Evolutionary conservation across 2,797 vertebrate genomes (phyloP).

Genomic region (Acanthopagrus latus): DNA sequence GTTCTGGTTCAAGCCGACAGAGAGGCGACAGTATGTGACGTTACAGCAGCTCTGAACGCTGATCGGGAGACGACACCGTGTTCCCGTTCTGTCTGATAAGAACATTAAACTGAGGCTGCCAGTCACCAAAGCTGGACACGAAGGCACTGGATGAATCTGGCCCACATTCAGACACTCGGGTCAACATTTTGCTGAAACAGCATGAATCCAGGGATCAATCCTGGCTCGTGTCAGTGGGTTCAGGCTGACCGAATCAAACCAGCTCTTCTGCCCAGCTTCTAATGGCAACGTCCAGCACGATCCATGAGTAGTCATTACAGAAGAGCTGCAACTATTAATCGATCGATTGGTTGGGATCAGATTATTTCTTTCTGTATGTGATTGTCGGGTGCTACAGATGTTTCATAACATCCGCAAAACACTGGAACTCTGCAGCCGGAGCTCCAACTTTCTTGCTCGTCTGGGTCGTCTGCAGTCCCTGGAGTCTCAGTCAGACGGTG

Average conservation of each 20-base stretch:
- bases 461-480: neutral
- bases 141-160: too few relatives aligned
- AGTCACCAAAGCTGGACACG: too few relatives aligned
- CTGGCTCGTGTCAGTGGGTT: neutral
- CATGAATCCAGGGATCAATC: neutral
- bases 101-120: too few relatives aligned
- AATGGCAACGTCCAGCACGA: too few relatives aligned
- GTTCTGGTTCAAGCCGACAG: neutral
- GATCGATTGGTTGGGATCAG: too few relatives aligned
- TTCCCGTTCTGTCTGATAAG: too few relatives aligned
- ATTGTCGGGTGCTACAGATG: neutral
- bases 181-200: neutral
- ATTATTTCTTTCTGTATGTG: neutral
- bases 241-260: too few relatives aligned
- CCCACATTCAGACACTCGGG: too few relatives aligned
- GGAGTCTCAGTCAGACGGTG: conserved; percentile 6
- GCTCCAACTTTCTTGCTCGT: conserved; percentile 9
- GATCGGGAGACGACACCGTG: neutral
- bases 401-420: neutral
- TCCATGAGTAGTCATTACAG: neutral
- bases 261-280: too few relatives aligned
- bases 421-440: neutral
- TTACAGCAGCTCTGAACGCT: neutral
- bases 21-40: neutral
- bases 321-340: too few relatives aligned